Conservation (phyloP, 2,888 invertebrate genomes). For the Epistrophella euchroma region DNA sequence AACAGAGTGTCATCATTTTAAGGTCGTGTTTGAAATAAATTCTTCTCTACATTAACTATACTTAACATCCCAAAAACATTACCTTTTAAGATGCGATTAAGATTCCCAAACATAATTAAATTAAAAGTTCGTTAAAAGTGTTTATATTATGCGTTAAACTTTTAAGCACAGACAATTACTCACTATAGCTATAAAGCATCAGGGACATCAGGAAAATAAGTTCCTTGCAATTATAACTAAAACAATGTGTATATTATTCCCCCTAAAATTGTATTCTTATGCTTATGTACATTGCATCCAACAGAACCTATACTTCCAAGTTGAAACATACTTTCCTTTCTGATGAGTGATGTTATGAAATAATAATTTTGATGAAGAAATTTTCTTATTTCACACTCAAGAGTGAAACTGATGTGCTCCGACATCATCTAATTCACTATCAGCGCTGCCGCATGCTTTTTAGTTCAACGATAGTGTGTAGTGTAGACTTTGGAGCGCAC, state of each 20-base stretch:
- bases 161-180: neutral
- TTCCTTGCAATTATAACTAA: neutral
- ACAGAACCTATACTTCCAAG: neutral
- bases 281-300: neutral
- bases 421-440: slow-evolving; percentile 56
- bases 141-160: slow-evolving; percentile 3
- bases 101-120: neutral
- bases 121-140: slow-evolving; percentile 30
- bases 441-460: slow-evolving; percentile 48
- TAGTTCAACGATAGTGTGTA: neutral
- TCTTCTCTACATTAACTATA: neutral
- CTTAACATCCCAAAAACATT: neutral
- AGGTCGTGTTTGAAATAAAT: neutral
- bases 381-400: slow-evolving; percentile 64
- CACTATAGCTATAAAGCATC: neutral
- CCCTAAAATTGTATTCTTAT: neutral
- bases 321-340: neutral
- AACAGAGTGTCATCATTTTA: neutral
- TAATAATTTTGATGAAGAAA: slow-evolving; percentile 64
- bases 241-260: neutral
- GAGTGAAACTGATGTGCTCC: slow-evolving; percentile 19
- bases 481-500: slow-evolving; percentile 52
- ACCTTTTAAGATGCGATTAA: neutral
- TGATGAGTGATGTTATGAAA: neutral
- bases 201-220: neutral